Evolutionary conservation across 2,888 invertebrate species (phyloP).

Genomic region (Phania funesta): DNA sequence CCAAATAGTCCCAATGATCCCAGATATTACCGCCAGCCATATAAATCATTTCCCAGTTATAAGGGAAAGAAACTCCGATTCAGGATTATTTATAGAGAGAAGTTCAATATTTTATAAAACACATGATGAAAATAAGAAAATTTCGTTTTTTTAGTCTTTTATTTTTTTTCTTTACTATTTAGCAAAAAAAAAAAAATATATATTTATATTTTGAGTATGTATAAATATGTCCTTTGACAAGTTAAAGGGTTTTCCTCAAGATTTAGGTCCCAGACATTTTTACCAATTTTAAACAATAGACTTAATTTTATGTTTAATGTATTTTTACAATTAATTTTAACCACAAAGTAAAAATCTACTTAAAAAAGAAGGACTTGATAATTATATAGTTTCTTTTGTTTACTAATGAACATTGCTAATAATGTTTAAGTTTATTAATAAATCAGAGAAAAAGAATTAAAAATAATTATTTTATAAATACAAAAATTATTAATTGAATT

Average conservation of each 20-base stretch:
- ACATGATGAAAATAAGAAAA: too few species aligned
- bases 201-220: slow-evolving; percentile 5
- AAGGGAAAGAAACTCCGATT: too few species aligned
- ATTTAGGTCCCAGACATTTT: slow-evolving; percentile 26
- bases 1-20: too few species aligned
- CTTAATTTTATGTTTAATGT: slow-evolving; percentile 25
- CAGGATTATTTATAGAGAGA: too few species aligned
- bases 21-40: too few species aligned
- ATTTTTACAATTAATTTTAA: slow-evolving; percentile 56
- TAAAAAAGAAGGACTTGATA: slow-evolving; percentile 13
- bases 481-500: slow-evolving; percentile 44
- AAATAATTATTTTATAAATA: slow-evolving; percentile 27
- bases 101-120: too few species aligned
- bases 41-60: too few species aligned
- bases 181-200: slow-evolving; percentile 33
- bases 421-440: slow-evolving; percentile 35
- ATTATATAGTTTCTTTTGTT: slow-evolving; percentile 12
- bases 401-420: slow-evolving; percentile 2
- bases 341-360: slow-evolving; percentile 14
- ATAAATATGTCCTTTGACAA: slow-evolving; percentile 1
- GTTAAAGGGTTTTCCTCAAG: slow-evolving; percentile 11
- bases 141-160: slow-evolving; percentile 3
- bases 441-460: not conserved
- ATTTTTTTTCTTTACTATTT: slow-evolving; percentile 40
- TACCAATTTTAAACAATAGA: slow-evolving; percentile 23